Evolutionary conservation across 64 coral and sea anemone species (phyloP).

Genomic region (Montipora foliosa): DNA sequence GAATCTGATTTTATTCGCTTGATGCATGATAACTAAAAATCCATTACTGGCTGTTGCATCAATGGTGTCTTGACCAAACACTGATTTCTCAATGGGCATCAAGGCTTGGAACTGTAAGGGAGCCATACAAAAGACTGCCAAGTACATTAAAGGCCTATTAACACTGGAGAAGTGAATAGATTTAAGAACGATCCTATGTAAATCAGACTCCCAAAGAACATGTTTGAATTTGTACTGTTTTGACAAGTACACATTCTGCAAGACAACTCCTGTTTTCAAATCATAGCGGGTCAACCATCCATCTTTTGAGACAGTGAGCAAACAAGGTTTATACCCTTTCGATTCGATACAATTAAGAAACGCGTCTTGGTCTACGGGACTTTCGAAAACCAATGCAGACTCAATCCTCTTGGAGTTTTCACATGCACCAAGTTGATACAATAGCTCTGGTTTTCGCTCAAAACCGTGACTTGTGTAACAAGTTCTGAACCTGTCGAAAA

Average conservation of each 20-base stretch:
- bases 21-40: conserved; percentile 82
- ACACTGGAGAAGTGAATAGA: conserved; percentile 62
- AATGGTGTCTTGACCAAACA: conserved; percentile 81
- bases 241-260: conserved; percentile 83
- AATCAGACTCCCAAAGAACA: conserved; percentile 91
- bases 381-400: conserved; percentile 86
- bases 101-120: conserved; percentile 78
- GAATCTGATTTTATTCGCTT: conserved; percentile 57
- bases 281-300: conserved; percentile 76
- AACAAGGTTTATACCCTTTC: conserved; percentile 59
- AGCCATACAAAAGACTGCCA: conserved; percentile 79
- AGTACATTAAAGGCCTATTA: conserved; percentile 55
- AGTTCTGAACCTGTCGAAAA: conserved; percentile 87
- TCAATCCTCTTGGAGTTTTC: conserved; percentile 80
- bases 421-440: conserved; percentile 72
- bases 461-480: conserved; percentile 60
- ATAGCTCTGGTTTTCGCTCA: conserved; percentile 64
- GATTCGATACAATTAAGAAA: conserved; percentile 27
- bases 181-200: conserved; percentile 78
- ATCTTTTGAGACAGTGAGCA: conserved; percentile 74
- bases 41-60: conserved; percentile 79
- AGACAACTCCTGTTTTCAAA: conserved; percentile 55
- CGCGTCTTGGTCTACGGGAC: conserved; percentile 81
- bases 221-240: conserved; percentile 81
- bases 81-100: conserved; percentile 72